Conservation (phyloP, 2,888 invertebrate species). For the Drosophila fungiperda region DNA sequence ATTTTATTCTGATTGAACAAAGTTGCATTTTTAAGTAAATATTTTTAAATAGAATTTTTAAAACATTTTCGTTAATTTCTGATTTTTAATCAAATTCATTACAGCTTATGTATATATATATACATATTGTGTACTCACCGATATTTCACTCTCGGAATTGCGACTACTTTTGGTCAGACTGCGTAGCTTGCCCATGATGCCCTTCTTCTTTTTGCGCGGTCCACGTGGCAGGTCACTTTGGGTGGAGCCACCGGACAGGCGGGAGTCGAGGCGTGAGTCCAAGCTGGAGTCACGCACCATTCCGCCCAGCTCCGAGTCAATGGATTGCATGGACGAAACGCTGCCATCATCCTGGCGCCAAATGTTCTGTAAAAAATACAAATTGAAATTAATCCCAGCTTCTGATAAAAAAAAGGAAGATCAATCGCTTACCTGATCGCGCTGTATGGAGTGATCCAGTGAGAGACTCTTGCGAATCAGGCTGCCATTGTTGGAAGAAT, state of each 20-base stretch:
- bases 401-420: rapidly evolving
- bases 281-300: constrained; percentile 90
- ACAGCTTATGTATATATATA: not conserved
- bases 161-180: constrained; percentile 92
- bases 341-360: constrained; percentile 95
- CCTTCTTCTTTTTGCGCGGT: constrained; percentile 91
- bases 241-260: constrained; percentile 93
- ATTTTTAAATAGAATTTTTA: no score
- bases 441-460: constrained; percentile 88
- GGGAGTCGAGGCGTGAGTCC: constrained; percentile 88
- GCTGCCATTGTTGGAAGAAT: constrained; percentile 86
- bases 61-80: no score
- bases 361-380: constrained; percentile 87
- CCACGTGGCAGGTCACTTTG: constrained; percentile 91
- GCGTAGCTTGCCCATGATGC: constrained; percentile 93
- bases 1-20: no score
- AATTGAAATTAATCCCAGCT: not conserved
- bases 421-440: constrained; percentile 83
- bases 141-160: constrained; percentile 85
- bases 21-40: no score
- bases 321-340: constrained; percentile 92
- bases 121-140: constrained; percentile 68
- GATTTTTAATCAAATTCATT: not conserved
- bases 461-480: constrained; percentile 90
- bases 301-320: constrained; percentile 89